Evolutionary conservation across 2,888 invertebrate species (phyloP).

Genomic region (Meloe dianella): DNA sequence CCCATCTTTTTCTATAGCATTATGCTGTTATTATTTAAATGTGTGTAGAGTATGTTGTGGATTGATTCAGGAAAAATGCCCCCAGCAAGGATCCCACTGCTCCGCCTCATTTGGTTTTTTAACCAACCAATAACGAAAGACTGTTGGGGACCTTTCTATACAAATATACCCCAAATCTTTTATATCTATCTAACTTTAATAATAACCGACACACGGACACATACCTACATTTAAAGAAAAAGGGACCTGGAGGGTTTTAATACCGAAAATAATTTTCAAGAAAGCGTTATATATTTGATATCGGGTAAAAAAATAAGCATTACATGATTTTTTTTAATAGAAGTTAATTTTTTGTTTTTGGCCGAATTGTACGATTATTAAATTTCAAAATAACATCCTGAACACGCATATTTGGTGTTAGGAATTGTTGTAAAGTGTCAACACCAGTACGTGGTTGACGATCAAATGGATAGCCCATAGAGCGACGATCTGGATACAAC

Average conservation of each 20-base stretch:
- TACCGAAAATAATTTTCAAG: not conserved
- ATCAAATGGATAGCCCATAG: slow-evolving; percentile 88
- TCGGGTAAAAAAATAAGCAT: not conserved
- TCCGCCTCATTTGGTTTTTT: slow-evolving; percentile 42
- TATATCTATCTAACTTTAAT: slow-evolving; percentile 22
- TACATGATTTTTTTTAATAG: no score
- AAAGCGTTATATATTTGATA: not conserved
- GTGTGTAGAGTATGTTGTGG: slow-evolving; percentile 37
- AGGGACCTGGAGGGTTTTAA: not conserved
- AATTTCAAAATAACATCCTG: slow-evolving; percentile 69
- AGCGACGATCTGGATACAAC: slow-evolving; percentile 78
- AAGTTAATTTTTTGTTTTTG: slow-evolving; percentile 17
- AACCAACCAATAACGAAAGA: slow-evolving; percentile 35
- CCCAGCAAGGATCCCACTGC: slow-evolving; percentile 53
- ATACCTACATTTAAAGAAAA: not conserved
- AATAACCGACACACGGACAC: not conserved
- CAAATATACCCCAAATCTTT: slow-evolving; percentile 43
- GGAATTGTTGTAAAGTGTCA: slow-evolving; percentile 68
- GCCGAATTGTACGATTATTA: slow-evolving; percentile 61
- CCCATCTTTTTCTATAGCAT: slow-evolving; percentile 18
- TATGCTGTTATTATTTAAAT: not conserved
- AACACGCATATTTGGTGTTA: slow-evolving; percentile 74
- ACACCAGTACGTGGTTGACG: slow-evolving; percentile 66
- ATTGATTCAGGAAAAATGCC: slow-evolving; percentile 48
- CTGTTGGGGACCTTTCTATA: slow-evolving; percentile 27